Evolutionary conservation across 2,888 invertebrate species (phyloP), one percentile per base, ranked within the genome.

Genomic region (Atrina japonica): DNA sequence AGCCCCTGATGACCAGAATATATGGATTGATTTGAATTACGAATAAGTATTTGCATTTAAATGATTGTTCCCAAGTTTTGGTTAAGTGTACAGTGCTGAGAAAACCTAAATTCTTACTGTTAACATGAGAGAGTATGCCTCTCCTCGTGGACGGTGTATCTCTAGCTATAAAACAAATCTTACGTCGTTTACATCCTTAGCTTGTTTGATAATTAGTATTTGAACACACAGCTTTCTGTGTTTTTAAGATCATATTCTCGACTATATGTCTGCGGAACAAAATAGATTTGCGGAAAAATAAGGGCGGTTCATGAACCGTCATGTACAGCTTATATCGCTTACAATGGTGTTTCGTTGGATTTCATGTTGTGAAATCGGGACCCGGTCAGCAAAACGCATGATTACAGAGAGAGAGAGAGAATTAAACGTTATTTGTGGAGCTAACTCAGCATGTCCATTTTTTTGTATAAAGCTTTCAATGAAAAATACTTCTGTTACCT

Each of bases 1-100:
- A 29, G 59, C 63, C 66, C 75, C 78, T 18, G 80, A 80, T 0
- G 81, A 80, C 64, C 70, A 71, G 52, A 75, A 82, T 16, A 78
- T 23, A 30, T 71, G 73, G 6, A 82, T 11, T 23, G 55, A 56
- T n/a, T 64, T 16, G 40, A 58, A 50, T 76, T 78, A 11, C 29
- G 59, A 16, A 72, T 72, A 14, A 66, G 69, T 18, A 81, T 63
- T 1, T 30, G 35, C 3, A 76, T 73, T 50, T 1, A 76, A 49
- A n/a, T 14, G 14, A 81, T 6, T 49, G 30, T 9, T 50, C 50
- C 73, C 77, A 77, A 11, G 60, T 43, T n/a, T 30, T 11, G 16
- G 47, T 16, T 43, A 52, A 41, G 21, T 58, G 53, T 16, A 64
- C 9, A 71, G n/a, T n/a, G n/a, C n/a, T n/a, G n/a, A n/a, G 70